Percentiles rank a stretch among this genome's conserved stretches.
phyloP scores from a whole-genome alignment of 2,888 invertebrate genomes.

The Cecidostiba fungosa region DNA sequence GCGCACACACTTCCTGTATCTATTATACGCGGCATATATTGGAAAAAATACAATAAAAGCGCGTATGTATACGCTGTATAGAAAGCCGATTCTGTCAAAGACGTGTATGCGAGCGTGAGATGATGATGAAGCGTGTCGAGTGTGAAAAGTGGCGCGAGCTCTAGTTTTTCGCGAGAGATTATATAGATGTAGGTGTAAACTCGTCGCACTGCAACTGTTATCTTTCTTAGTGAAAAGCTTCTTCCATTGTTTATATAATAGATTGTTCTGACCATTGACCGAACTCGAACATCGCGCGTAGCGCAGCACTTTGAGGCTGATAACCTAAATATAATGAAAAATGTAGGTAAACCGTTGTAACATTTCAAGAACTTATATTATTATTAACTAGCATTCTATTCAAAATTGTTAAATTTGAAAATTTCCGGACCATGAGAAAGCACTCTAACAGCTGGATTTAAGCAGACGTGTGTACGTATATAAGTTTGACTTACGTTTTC shows the following conservation, averaged over 20 bases:
- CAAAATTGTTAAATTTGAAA: too few species aligned
- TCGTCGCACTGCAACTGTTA: constrained; percentile 38
- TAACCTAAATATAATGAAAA: too few species aligned
- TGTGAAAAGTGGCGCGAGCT: constrained; percentile 51
- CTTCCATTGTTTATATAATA: background rate
- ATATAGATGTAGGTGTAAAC: background rate
- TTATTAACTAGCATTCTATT: too few species aligned
- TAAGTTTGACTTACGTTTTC: too few species aligned
- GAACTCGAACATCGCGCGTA: too few species aligned
- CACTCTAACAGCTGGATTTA: too few species aligned
- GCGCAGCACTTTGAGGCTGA: too few species aligned
- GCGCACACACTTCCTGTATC: background rate
- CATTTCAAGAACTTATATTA: too few species aligned
- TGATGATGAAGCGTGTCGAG: constrained; percentile 9
- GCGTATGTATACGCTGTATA: background rate
- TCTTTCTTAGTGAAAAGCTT: background rate
- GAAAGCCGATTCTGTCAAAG: background rate
- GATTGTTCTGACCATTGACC: too few species aligned
- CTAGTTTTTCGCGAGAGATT: constrained; percentile 15
- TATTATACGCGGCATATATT: background rate
- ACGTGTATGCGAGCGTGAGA: background rate
- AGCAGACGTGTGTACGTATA: too few species aligned
- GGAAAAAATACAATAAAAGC: background rate
- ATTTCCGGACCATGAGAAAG: too few species aligned
- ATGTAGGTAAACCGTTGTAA: too few species aligned